Evolutionary conservation across 2,888 invertebrate species (phyloP).

Genomic region (Poecilobothrus nobilitatus): DNA sequence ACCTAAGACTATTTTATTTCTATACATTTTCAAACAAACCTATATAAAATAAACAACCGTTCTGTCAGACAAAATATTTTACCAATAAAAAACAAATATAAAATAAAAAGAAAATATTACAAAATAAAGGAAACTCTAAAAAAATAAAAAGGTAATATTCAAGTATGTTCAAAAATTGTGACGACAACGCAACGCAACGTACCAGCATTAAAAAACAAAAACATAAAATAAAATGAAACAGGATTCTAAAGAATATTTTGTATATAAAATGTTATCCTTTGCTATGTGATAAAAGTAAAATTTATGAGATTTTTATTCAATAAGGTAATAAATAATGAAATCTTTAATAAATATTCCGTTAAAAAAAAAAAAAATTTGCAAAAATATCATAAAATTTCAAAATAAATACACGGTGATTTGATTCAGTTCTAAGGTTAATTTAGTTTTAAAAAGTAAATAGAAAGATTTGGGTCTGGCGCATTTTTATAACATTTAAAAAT

Average conservation of each 20-base stretch:
- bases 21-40: neutral
- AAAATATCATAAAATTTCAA: neutral
- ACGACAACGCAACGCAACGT: too few species aligned
- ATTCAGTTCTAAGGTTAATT: too few species aligned
- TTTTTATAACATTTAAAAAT: too few species aligned
- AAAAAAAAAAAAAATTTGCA: neutral
- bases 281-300: neutral
- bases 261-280: slow-evolving; percentile 3
- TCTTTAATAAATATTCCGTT: neutral
- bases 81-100: too few species aligned
- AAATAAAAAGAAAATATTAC: neutral
- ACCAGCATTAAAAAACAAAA: neutral
- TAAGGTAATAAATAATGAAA: slow-evolving; percentile 10
- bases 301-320: slow-evolving; percentile 12
- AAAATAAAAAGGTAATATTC: neutral
- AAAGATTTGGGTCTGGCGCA: too few species aligned
- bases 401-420: neutral
- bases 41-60: neutral
- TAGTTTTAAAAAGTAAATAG: too few species aligned
- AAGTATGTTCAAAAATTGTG: too few species aligned
- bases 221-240: neutral
- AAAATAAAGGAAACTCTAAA: neutral
- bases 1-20: neutral
- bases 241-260: neutral
- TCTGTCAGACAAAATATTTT: neutral